Conservation (phyloP, 2,113 vertebrate species). For the Rhinoptilus africanus region DNA sequence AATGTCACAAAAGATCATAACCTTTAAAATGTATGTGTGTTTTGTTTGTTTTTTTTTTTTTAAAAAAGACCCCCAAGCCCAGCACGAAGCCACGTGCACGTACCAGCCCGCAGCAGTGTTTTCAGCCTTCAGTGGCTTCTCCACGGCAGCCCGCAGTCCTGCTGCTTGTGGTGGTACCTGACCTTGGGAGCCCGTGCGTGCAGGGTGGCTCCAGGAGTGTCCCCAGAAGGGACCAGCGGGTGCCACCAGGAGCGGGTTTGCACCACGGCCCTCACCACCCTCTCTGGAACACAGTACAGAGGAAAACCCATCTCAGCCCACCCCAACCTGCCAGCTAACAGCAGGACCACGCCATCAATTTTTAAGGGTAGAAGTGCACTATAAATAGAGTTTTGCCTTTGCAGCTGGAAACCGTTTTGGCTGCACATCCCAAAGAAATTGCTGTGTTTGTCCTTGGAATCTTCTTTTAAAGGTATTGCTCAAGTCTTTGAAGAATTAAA, state of each 20-base stretch:
- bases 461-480: not conserved
- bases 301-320: not conserved
- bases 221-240: not conserved
- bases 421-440: not conserved
- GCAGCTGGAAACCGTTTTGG: not conserved
- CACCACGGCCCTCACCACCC: not conserved
- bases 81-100: not conserved
- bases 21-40: constrained; percentile 22
- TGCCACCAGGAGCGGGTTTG: not conserved
- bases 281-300: not conserved
- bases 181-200: not conserved
- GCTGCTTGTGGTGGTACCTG: not conserved
- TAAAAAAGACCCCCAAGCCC: not conserved
- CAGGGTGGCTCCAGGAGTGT: not conserved
- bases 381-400: not conserved
- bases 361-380: not conserved
- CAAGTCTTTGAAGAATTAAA: not conserved
- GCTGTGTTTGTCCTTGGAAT: not conserved
- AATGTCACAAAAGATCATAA: constrained; percentile 22
- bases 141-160: not conserved
- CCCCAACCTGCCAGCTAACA: not conserved
- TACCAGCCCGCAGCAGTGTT: not conserved
- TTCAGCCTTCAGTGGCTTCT: not conserved
- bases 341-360: not conserved
- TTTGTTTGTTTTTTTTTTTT: not conserved